A percentile compares a stretch with the other conserved stretches of the same genome.
Evolutionary conservation across 2,888 invertebrate species (phyloP).

Genomic region (Ganaspis brasiliensis): DNA sequence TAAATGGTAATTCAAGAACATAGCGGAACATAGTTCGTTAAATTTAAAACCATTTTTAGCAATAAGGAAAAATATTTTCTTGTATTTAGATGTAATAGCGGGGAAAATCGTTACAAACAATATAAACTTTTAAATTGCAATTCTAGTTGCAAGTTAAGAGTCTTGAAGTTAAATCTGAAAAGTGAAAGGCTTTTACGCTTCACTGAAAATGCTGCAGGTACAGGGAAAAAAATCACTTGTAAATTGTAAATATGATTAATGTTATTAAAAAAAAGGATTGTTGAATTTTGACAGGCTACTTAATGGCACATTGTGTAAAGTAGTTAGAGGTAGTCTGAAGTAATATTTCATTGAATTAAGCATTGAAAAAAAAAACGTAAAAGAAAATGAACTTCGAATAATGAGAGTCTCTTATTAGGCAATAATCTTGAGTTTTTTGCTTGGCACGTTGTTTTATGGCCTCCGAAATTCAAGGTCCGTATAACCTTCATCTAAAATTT

Average conservation of each 20-base stretch:
- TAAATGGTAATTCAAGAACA: no score
- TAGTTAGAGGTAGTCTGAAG: neutral
- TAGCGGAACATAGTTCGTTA: no score
- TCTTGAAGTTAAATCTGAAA: neutral
- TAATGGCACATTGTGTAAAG: neutral
- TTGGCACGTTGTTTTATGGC: conserved; percentile 11
- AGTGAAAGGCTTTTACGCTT: conserved; percentile 12
- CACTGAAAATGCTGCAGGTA: neutral
- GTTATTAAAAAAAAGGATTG: no score
- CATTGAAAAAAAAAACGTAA: neutral
- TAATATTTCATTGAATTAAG: neutral
- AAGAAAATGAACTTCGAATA: conserved; percentile 13
- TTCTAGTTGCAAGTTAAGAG: neutral
- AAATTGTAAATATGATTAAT: no score
- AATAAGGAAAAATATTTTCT: neutral
- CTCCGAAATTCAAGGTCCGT: conserved; percentile 21
- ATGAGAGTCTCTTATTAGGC: neutral
- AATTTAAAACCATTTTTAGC: neutral
- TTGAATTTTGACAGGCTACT: no score
- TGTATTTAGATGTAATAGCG: neutral
- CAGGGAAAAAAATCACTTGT: neutral
- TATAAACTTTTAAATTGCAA: neutral
- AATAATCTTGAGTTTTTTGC: conserved; percentile 24
- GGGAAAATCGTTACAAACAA: neutral
- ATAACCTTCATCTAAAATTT: neutral